A percentile compares a stretch with the other conserved stretches of the same genome.
phyloP scores from a whole-genome alignment of 2,797 vertebrate genomes.

The Nothura maculosa region DNA sequence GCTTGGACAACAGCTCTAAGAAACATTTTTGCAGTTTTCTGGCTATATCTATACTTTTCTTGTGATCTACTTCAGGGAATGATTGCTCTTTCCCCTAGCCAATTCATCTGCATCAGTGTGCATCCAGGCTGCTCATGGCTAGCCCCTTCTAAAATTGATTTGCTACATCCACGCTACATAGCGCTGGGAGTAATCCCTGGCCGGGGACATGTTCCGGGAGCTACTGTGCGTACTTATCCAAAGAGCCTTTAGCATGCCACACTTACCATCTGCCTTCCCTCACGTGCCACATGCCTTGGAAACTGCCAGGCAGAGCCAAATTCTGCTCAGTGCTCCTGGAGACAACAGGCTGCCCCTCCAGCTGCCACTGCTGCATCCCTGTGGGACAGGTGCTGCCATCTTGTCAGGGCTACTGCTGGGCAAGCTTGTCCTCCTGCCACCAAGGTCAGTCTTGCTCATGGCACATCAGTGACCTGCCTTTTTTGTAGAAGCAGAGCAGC shows the following conservation, averaged over 20 bases:
- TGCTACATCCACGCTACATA: not conserved
- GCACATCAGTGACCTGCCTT: not conserved
- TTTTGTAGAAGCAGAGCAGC: not conserved
- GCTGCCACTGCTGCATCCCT: not conserved
- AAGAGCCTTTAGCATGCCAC: not conserved
- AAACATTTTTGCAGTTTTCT: not conserved
- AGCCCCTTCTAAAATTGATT: not conserved
- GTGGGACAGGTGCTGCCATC: rapidly evolving
- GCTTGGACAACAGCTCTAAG: not conserved
- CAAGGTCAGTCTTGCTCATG: not conserved
- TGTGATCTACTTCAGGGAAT: not conserved
- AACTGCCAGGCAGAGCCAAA: not conserved
- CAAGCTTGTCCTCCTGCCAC: not conserved
- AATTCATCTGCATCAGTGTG: not conserved
- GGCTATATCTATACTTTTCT: not conserved
- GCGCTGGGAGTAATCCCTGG: rapidly evolving
- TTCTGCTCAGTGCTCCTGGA: not conserved
- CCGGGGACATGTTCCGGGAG: not conserved
- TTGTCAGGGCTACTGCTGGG: not conserved
- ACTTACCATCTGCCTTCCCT: not conserved
- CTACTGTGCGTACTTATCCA: not conserved
- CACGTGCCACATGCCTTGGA: not conserved
- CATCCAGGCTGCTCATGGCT: not conserved
- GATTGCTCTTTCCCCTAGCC: not conserved
- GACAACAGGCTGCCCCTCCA: not conserved